Conservation (phyloP, 2,797 vertebrate species). For the Novumbra hubbsi region DNA sequence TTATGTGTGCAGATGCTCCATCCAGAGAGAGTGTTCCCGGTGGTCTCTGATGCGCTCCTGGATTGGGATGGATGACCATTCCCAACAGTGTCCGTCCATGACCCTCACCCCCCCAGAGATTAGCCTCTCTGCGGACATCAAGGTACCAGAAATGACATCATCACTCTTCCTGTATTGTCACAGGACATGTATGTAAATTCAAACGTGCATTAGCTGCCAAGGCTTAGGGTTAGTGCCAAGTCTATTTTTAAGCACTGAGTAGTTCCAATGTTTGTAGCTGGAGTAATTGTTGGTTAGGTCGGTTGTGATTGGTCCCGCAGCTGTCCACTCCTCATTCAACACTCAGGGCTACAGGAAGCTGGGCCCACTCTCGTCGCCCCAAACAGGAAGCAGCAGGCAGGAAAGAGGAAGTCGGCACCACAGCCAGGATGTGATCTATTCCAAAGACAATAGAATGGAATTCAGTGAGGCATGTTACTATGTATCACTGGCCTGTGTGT, state of each 20-base stretch:
- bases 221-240: too few species aligned
- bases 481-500: conserved; percentile 34
- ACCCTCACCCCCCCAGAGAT: conserved; percentile 86
- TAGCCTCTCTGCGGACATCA: conserved; percentile 76
- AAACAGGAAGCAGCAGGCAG: conserved; percentile 78
- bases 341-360: conserved; percentile 66
- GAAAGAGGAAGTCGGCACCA: conserved; percentile 55
- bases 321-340: conserved; percentile 43
- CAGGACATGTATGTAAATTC: neutral
- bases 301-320: conserved; percentile 51
- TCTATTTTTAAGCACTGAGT: neutral
- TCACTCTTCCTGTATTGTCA: neutral
- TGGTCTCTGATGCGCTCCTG: conserved; percentile 77
- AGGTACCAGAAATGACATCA: conserved; percentile 60
- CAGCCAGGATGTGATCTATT: conserved; percentile 64
- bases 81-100: conserved; percentile 87
- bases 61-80: conserved; percentile 82
- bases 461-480: conserved; percentile 49
- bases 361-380: conserved; percentile 60
- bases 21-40: conserved; percentile 85
- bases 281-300: conserved; percentile 10
- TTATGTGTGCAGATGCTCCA: conserved; percentile 77
- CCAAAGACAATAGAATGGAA: conserved; percentile 63
- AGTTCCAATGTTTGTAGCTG: neutral
- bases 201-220: too few species aligned